Conservation (phyloP, 2,888 invertebrate genomes). For the Zeuzera pyrina region DNA sequence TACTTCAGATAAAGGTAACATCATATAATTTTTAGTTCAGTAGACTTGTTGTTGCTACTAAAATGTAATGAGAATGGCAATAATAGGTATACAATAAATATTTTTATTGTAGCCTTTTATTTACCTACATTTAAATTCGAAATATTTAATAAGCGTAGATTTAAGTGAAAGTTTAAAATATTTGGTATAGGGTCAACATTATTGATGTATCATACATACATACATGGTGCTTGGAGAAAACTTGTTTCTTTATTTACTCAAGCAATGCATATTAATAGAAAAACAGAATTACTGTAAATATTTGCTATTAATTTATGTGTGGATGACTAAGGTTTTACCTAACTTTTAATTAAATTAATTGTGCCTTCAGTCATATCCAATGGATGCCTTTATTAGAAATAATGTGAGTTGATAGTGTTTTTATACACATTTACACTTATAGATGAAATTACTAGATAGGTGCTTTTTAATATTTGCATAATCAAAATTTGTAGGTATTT, state of each 20-base stretch:
- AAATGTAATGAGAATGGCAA: conserved; percentile 55
- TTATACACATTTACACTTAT: conserved; percentile 53
- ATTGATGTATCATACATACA: no score
- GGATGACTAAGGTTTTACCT: no score
- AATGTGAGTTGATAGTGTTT: conserved; percentile 52
- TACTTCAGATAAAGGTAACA: no score
- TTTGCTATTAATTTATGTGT: no score
- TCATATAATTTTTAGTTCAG: conserved; percentile 25
- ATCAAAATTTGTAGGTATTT: no score
- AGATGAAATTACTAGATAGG: no score
- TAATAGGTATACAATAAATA: conserved; percentile 62
- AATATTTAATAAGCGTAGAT: conserved; percentile 40
- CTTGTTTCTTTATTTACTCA: no score
- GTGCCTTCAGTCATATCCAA: conserved; percentile 70
- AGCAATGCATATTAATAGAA: no score
- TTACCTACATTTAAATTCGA: no score
- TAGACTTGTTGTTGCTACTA: conserved; percentile 25
- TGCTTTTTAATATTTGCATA: no score
- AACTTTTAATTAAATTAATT: conserved; percentile 34
- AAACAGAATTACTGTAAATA: no score
- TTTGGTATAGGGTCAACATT: conserved; percentile 51
- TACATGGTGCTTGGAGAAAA: no score
- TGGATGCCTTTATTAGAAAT: conserved; percentile 54
- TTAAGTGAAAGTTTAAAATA: conserved; percentile 34
- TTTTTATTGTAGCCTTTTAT: conserved; percentile 58